These are phyloP conservation scores for Planococcus citri DNA, from an alignment of 1,140 invertebrate genomes.

Conservation along the genomic window DNA sequence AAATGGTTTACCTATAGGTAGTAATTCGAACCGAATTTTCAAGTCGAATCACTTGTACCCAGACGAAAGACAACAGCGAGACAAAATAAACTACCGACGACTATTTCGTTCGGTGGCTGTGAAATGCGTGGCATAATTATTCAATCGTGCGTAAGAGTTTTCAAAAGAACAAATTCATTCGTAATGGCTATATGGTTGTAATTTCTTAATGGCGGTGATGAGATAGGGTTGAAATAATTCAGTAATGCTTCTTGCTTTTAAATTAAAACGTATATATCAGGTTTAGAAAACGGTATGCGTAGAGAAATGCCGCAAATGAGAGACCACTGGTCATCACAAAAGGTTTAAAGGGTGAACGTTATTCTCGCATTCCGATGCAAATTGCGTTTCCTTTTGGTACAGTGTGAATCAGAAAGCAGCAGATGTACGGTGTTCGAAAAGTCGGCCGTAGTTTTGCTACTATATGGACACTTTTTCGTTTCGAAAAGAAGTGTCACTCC, in stretches of 20 bases:
- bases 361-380: constrained; percentile 6
- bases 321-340: background rate
- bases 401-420: background rate
- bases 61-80: too few species aligned
- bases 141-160: background rate
- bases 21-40: too few species aligned
- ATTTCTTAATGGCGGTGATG: constrained; percentile 1
- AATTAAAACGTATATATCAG: constrained; percentile 8
- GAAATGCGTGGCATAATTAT: background rate
- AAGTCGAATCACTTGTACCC: too few species aligned
- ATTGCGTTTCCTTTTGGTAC: background rate
- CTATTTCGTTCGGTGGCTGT: too few species aligned
- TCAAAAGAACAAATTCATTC: background rate
- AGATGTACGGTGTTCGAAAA: too few species aligned
- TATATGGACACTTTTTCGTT: too few species aligned
- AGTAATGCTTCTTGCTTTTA: background rate
- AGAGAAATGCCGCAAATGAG: background rate
- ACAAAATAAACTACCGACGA: too few species aligned
- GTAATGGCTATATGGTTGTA: background rate
- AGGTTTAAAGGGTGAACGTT: background rate
- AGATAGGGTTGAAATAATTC: background rate
- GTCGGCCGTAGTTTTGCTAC: too few species aligned
- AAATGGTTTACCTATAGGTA: too few species aligned
- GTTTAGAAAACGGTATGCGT: background rate
- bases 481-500: too few species aligned